Evolutionary conservation across 2,888 invertebrate species (phyloP).

Genomic region (Mythimna ferrago): DNA sequence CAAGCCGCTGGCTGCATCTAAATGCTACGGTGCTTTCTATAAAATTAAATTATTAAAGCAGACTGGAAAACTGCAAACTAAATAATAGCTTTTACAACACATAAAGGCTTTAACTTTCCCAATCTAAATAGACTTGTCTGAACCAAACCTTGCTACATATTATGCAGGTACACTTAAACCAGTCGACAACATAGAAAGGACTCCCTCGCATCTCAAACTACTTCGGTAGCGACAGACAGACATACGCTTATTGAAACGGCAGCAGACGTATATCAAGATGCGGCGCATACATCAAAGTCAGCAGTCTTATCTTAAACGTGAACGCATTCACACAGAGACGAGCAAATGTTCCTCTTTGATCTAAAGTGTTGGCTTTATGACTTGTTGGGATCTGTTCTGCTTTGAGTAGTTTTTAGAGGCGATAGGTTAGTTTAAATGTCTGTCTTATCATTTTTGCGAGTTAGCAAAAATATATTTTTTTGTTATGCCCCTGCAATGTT

Average conservation of each 20-base stretch:
- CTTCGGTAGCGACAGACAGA: constrained; percentile 66
- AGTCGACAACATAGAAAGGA: constrained; percentile 43
- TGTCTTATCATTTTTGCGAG: constrained; percentile 9
- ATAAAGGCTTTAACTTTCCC: constrained; percentile 3
- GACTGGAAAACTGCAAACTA: neutral
- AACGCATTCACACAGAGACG: constrained; percentile 71
- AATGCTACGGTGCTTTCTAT: neutral
- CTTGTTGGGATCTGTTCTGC: constrained; percentile 53
- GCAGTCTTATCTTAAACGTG: constrained; percentile 74
- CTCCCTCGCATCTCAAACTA: constrained; percentile 61
- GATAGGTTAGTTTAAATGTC: constrained; percentile 14
- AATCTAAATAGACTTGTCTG: constrained; percentile 5
- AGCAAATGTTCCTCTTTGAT: constrained; percentile 61
- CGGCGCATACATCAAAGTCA: constrained; percentile 84
- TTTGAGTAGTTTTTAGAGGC: constrained; percentile 37
- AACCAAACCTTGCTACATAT: constrained; percentile 7
- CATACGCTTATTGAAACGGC: constrained; percentile 74
- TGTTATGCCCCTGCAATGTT: too few species aligned
- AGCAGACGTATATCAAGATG: constrained; percentile 80
- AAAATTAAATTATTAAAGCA: neutral
- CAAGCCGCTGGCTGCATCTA: neutral
- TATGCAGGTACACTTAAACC: constrained; percentile 20
- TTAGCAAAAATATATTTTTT: neutral
- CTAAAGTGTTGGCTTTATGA: constrained; percentile 61
- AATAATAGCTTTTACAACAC: neutral